Evolutionary conservation across 2,888 invertebrate genomes (phyloP), one percentile per base, ranked within the genome.

Genomic region (Ectropis crepuscularia): DNA sequence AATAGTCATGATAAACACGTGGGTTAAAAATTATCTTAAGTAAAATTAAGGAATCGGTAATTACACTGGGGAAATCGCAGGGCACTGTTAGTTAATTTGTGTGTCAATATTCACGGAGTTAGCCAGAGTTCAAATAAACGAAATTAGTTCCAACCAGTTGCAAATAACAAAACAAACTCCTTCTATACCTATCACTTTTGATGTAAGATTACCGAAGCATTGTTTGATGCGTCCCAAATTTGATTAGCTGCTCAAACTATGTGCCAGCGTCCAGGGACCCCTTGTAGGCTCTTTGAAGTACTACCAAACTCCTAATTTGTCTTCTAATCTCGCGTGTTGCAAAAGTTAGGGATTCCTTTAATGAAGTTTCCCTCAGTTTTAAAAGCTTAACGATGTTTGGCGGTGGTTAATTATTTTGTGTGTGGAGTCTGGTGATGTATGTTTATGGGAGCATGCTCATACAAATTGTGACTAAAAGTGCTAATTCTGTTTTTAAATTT

Each of bases 221-320:
- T 81, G 81, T 81, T 79, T 80, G 76, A 71, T 79, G 77, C 76
- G 74, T 54, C 75, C 76, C 74, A 78, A 82, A 86, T 86, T 84
- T 84, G 80, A 86, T 85, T 84, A 83, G 77, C 80, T 81, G 75
- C 74, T 81, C 72, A 82, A 85, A 84, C 82, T 83, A 82, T 81
- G 83, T 78, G 81, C 82, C 77, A 73, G 75, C 75, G 76, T 75
- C 79, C 79, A 78, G 80, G 78, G 53, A 53, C 36, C 47, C 55
- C 55, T 47, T 47, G 53, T 41, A 81, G 78, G 74, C 77, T 82
- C 82, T 85, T 86, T 84, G 80, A 84, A 71, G 67, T 61, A 62
- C 46, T 51, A 67, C 63, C 65, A 73, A 71, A 61, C 60, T 65
- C 63, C 65, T 65, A 77, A 77, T 69, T 71, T 67, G 67, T 84